Conservation (phyloP, 2,888 invertebrate species). For the Latheticus oryzae region DNA sequence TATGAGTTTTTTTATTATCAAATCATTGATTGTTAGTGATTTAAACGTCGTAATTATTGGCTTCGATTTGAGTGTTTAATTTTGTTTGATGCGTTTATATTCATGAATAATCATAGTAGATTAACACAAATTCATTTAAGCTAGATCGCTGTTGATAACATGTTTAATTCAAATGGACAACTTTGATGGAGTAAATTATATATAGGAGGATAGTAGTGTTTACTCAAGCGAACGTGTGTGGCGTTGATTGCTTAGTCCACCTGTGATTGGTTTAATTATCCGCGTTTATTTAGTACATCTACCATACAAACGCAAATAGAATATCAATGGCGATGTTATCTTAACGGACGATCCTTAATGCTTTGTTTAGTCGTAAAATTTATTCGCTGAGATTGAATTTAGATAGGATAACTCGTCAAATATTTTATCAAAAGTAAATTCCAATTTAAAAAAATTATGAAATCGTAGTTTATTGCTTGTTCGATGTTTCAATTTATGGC, state of each 20-base stretch:
- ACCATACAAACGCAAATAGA: constrained; percentile 36
- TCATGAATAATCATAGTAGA: constrained; percentile 42
- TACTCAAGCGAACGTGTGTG: constrained; percentile 40
- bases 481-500: constrained; percentile 33
- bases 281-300: constrained; percentile 29
- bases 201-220: constrained; percentile 33
- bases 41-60: constrained; percentile 16
- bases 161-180: constrained; percentile 42
- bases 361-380: constrained; percentile 28
- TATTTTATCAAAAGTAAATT: no score
- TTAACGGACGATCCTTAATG: constrained; percentile 35
- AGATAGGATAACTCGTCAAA: constrained; percentile 17
- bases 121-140: constrained; percentile 40
- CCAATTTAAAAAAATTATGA: background rate
- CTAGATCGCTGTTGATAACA: constrained; percentile 40
- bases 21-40: no score
- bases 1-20: background rate
- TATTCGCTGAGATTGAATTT: constrained; percentile 17
- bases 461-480: constrained; percentile 6
- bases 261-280: constrained; percentile 41
- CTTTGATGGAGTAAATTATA: constrained; percentile 42
- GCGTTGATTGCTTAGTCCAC: constrained; percentile 41
- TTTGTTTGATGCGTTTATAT: constrained; percentile 37
- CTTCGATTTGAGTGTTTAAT: constrained; percentile 28
- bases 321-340: constrained; percentile 38